Evolutionary conservation across 2,888 invertebrate genomes (phyloP), one percentile per base, ranked within the genome.

Genomic region (Salticus scenicus): DNA sequence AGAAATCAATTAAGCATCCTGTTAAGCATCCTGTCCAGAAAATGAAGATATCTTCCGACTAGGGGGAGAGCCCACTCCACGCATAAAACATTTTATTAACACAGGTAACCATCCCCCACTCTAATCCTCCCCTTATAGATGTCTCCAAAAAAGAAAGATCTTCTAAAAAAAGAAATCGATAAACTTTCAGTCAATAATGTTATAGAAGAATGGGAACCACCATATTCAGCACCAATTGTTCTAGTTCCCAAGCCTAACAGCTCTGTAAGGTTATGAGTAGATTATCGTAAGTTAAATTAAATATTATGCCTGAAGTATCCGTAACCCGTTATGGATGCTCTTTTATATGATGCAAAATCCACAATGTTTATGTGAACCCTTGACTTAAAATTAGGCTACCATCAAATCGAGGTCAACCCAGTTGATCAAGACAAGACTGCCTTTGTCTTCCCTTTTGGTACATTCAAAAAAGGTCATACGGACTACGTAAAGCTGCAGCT

Each of bases 221-320:
- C 69, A 0, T 67, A 42, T 42, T 20, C 67, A 1, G 10, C 47
- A 28, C 67, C 67, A 0, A 47, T 67, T 17, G 76, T 76, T 5
- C 27, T 76, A 0, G 30, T 67, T 4, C 69, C 69, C 1, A 76
- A 76, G n/a, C 0, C 69, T 10, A 69, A 76, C 10, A 69, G 33
- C 12, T 33, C n/a, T 12, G 0, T 51, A 4, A 7, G 51, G 0
- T 8, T 76, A 4, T 69, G 69, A n/a, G 33, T 69, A 14, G 47
- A 69, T n/a, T 69, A 76, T n/a, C 12, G 76, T n/a, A 69, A 76
- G 20, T 33, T 76, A 2, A 76, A 69, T 51, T 57, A 4, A n/a
- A 5, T 24, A 24, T 7, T 17, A 57, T 57, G 5, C 57, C 57
- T 37, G 37, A 37, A 37, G 37, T 37, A 37, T 10, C 37, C 37